phyloP scores from a whole-genome alignment of 2,888 invertebrate genomes.

The Andricus quercusramuli region DNA sequence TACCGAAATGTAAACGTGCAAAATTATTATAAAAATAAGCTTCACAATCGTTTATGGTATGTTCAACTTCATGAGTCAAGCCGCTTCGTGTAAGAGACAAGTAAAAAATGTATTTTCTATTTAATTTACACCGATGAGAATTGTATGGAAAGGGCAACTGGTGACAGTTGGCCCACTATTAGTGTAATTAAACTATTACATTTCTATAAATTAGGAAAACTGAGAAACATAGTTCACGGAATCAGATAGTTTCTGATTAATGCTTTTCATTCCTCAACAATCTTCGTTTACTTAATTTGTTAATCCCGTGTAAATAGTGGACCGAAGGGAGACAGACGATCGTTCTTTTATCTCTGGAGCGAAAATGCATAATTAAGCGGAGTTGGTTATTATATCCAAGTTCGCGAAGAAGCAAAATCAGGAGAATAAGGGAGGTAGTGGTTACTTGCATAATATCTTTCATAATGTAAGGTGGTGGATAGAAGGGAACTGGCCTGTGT shows the following conservation, averaged over 20 bases:
- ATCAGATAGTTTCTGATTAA: background rate
- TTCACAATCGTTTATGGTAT: too few relatives aligned
- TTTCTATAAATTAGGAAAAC: too few relatives aligned
- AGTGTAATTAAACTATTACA: too few relatives aligned
- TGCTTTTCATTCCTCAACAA: background rate
- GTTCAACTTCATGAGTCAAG: too few relatives aligned
- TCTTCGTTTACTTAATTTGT: slow-evolving; percentile 2
- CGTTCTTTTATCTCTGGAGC: slow-evolving; percentile 59
- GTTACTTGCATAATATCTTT: slow-evolving; percentile 70
- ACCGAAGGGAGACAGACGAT: slow-evolving; percentile 53
- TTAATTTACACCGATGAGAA: too few relatives aligned
- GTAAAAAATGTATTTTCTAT: too few relatives aligned
- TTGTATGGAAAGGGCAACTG: too few relatives aligned
- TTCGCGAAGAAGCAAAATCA: slow-evolving; percentile 68
- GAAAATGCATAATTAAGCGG: slow-evolving; percentile 75
- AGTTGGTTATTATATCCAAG: slow-evolving; percentile 73
- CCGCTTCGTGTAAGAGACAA: too few relatives aligned
- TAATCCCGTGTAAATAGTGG: slow-evolving; percentile 43
- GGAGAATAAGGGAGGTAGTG: slow-evolving; percentile 65
- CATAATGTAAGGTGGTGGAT: slow-evolving; percentile 66
- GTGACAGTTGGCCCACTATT: too few relatives aligned
- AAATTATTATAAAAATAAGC: too few relatives aligned
- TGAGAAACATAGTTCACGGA: too few relatives aligned
- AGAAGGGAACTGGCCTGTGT: slow-evolving; percentile 53
- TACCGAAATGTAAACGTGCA: too few relatives aligned